Base-by-base conservation (phyloP, 2,797 vertebrate species). In the Lophotriccus pileatus region DNA sequence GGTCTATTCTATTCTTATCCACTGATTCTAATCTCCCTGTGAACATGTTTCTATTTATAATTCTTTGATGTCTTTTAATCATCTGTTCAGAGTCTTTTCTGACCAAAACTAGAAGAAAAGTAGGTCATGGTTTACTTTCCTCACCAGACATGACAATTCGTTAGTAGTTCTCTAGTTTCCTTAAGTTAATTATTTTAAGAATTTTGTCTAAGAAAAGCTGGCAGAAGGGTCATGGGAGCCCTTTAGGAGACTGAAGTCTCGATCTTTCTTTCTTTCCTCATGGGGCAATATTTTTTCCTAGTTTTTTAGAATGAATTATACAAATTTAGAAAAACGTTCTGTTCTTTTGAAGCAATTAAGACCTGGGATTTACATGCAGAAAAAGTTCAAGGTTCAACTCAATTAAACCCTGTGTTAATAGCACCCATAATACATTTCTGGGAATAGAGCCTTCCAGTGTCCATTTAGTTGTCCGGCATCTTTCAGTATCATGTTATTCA, bases 161-260 rank as follows among this genome's bases (percentile, higher is more conserved):
- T 75, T 93, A 69, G 43, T 83, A 89, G 68, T 94, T 90, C 39
- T 84, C n/a, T 90, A 30, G 32, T 89, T 91, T 86, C 23, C 20
- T 64, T 66, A 53, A 43, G 13, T 36, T 88, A 80, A 90, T 37
- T 78, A 11, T 67, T 77, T 67, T n/a, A 78, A 75, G 39, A 68
- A 50, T 81, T 84, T 74, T 84, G 12, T 67, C 27, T 62, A 64
- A 84, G 69, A 78, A 72, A 84, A 84, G 24, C 34, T 68, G 41
- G 23, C 34, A 77, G 46, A 67, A 69, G 46, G 36, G 53, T 66
- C 53, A n/a, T 55, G 32, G 39, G 47, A 92, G 27, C 27, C 50
- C 25, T 77, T 39, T 63, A 30, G 27, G 84, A 75, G 53, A 53
- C 28, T 89, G 7, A 44, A 11, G 7, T 82, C 24, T 73, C 2